Evolutionary conservation across 2,113 vertebrate species (phyloP), one percentile per base, ranked within the genome.

Genomic region (Platysteira castanea): DNA sequence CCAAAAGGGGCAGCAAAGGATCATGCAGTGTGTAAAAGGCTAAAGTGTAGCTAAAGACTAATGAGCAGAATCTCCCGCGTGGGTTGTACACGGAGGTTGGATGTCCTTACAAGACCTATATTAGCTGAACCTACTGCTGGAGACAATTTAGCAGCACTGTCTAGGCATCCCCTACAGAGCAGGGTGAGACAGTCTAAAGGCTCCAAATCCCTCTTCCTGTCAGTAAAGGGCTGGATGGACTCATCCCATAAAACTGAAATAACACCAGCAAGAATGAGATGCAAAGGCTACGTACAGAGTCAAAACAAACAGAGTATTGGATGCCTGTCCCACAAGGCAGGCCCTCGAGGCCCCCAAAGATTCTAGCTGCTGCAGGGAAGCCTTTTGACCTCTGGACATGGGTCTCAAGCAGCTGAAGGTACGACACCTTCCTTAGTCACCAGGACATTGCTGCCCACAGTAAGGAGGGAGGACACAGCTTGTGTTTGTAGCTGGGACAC

Each of bases 381-480:
- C 21, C 33, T 86, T 69, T 31, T 33, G 24, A 39, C 42, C 26
- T 69, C 42, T 57, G 23, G 17, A 19, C 42, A 14, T 9, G n/a
- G 13, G 16, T 60, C 19, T 44, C 7, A 1, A 23, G 19, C 19
- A 22, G 75, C 31, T 71, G 70, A 26, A 67, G 56, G 28, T 31
- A 31, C 0, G 0, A 53, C 31, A 68, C 5, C 11, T 19, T 68
- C 53, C 0, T 0, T 18, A 60, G 44, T 47, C 50, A 49, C 27
- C 1, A 0, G 44, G 49, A 61, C 1, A 0, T 49, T 65, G 27
- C 46, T 57, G 26, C 22, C 78, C 31, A 22, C 27, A 26, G 22
- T 21, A 31, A 80, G 77, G 22, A 77, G 13, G 41, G 54, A 50
- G 22, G 41, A 64, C 57, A 52, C 0, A 3, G 30, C 21, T 83